phyloP scores from a whole-genome alignment of 2,113 vertebrate genomes.

The Falco punctatus region DNA sequence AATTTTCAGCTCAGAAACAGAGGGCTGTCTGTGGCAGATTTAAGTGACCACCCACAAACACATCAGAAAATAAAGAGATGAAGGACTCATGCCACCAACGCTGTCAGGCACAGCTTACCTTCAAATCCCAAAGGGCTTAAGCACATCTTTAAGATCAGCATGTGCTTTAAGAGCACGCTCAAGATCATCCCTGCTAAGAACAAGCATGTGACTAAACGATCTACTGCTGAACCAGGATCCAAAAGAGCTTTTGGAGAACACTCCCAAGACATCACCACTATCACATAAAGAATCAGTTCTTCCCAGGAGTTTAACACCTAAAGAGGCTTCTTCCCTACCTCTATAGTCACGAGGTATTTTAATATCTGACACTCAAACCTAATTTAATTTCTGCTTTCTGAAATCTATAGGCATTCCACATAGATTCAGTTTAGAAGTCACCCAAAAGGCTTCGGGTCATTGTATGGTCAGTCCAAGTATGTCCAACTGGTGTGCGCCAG shows the following conservation, averaged over 20 bases:
- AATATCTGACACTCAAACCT: neutral
- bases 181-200: conserved; percentile 1
- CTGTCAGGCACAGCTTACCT: neutral
- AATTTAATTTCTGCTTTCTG: neutral
- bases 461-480: neutral
- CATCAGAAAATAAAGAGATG: neutral
- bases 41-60: neutral
- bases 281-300: neutral
- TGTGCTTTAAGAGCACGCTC: neutral
- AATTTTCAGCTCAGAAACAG: neutral
- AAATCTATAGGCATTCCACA: neutral
- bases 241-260: neutral
- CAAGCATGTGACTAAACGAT: neutral
- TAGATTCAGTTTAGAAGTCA: neutral
- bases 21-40: neutral
- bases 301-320: neutral
- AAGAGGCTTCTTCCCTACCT: neutral
- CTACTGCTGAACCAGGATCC: neutral
- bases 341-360: neutral
- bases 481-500: neutral
- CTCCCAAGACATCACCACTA: neutral
- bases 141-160: neutral
- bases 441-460: neutral
- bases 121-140: conserved; percentile 19
- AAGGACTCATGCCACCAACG: neutral